Evolutionary conservation across 1,140 invertebrate species (phyloP), one percentile per base, ranked within the genome.

Genomic region (Bombus pascuorum): DNA sequence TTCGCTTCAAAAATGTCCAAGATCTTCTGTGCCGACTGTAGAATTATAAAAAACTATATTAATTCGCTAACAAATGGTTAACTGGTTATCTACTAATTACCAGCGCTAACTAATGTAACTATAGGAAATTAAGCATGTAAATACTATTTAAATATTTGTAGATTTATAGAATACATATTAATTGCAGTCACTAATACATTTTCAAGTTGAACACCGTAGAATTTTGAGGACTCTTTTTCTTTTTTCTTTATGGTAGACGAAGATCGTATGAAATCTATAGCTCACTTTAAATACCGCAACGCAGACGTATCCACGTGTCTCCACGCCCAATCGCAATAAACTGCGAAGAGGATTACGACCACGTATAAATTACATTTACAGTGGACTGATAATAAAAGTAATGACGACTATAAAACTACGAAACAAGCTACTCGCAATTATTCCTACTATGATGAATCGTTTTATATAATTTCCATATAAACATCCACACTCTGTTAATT

Each of bases 281-380:
- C 68, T 53, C 65, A 76, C 79, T 80, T 80, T 80, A 75, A 81
- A 81, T 86, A 76, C 42, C 83, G 65, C 59, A 32, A 62, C 37
- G 65, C 18, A 25, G 39, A 32, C 53, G 77, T 44, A 53, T 57
- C 71, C 77, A 86, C 77, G 86, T 85, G 83, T 28, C 32, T 37
- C 47, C 83, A 47, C 25, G 53, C 42, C 72, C 62, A 34, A 72
- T 62, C 28, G 59, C 32, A 72, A 81, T 65, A 71, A 86, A 86
- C 53, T 42, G 53, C 57, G 57, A 85, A 76, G 34, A n/a, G 44
- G 57, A 75, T 42, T 66, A 65, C 47, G 32, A 57, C 72, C 32
- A n/a, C 59, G 62, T 47, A 39, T 87, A 74, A 75, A 62, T 47
- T 85, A 85, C 66, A 9, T 28, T n/a, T 47, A 28, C 42, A 86